phyloP scores from a whole-genome alignment of 2,797 vertebrate genomes.

The Xenopus petersii region DNA sequence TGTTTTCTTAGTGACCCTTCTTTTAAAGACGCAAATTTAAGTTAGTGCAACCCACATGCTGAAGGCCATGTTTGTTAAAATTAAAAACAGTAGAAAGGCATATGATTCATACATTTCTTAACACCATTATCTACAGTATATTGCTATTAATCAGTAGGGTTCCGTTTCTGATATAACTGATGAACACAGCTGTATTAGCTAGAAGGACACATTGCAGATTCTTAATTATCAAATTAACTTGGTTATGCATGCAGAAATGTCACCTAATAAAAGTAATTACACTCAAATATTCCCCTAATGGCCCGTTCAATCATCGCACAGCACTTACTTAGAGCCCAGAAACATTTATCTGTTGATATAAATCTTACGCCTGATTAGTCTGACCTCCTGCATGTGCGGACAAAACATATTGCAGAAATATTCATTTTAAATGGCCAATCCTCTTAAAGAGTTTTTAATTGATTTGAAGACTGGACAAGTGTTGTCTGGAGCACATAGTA shows the following conservation, averaged over 20 bases:
- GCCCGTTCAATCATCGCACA: conserved; percentile 39
- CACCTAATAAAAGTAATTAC: conserved; percentile 49
- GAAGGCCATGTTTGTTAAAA: too few species aligned
- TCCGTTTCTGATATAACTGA: conserved; percentile 17
- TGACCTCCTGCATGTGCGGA: conserved; percentile 31
- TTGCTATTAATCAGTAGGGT: conserved; percentile 36
- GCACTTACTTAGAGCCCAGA: conserved; percentile 35
- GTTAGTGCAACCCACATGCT: too few species aligned
- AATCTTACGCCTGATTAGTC: conserved; percentile 40
- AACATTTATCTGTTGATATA: conserved; percentile 46
- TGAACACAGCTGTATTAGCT: conserved; percentile 37
- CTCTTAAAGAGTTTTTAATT: neutral
- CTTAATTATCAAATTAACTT: conserved; percentile 47
- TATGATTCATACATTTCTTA: conserved; percentile 10
- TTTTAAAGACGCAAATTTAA: too few species aligned
- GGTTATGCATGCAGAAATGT: conserved; percentile 49
- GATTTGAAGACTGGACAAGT: neutral
- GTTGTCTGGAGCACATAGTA: too few species aligned
- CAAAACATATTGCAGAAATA: conserved; percentile 18
- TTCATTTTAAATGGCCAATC: neutral
- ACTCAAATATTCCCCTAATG: conserved; percentile 45
- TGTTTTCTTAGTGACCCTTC: too few species aligned
- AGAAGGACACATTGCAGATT: conserved; percentile 37
- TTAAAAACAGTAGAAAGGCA: too few species aligned
- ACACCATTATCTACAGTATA: conserved; percentile 17